A percentile compares a stretch with the other conserved stretches of the same genome.
phyloP scores from a whole-genome alignment of 2,888 invertebrate genomes.

The Barypeithes pellucidus region DNA sequence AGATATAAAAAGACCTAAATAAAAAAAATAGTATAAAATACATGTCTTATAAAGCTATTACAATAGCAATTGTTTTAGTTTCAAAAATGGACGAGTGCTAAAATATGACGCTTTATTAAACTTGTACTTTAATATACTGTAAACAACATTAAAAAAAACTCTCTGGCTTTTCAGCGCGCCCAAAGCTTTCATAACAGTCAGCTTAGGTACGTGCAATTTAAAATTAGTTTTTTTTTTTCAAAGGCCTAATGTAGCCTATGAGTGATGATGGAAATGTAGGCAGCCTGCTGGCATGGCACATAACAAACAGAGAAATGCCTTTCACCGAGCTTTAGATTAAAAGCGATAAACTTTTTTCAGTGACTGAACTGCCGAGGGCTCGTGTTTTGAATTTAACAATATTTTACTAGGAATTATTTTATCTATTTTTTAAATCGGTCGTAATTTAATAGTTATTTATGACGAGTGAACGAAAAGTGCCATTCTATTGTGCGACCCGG shows the following conservation, averaged over 20 bases:
- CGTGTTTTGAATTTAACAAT: background rate
- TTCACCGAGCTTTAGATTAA: constrained; percentile 8
- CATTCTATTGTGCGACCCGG: no score
- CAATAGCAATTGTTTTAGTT: no score
- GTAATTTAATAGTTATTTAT: no score
- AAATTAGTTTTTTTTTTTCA: constrained; percentile 11
- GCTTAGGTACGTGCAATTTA: background rate
- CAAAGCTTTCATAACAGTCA: constrained; percentile 10
- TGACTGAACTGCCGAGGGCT: background rate
- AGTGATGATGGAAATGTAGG: constrained; percentile 15
- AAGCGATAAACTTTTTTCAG: constrained; percentile 12
- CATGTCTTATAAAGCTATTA: no score
- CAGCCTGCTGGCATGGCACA: background rate
- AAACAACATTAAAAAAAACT: background rate
- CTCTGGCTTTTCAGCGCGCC: background rate
- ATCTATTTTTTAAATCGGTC: no score
- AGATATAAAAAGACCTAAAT: no score
- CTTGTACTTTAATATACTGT: no score
- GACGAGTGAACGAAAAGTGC: no score
- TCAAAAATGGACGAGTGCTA: no score
- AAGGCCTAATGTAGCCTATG: background rate
- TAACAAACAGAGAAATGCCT: constrained; percentile 16
- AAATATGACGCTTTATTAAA: no score
- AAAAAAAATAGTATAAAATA: no score
- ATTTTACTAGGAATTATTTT: no score